Evolutionary conservation across 2,888 invertebrate genomes (phyloP).

Genomic region (Macroteleia sp.): DNA sequence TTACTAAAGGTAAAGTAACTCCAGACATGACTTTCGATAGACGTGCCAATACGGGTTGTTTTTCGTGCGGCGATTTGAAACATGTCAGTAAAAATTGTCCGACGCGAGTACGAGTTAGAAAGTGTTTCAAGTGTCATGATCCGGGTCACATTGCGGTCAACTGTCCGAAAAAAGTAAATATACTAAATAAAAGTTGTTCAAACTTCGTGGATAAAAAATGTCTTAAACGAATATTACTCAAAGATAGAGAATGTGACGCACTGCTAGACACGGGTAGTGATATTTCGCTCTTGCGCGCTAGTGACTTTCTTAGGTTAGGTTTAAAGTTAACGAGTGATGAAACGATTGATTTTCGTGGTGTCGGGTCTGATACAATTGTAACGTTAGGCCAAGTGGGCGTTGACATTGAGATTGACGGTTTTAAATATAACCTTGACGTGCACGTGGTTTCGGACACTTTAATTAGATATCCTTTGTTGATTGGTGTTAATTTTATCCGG

Average conservation of each 20-base stretch:
- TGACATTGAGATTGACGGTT: no score
- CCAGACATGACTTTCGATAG: neutral
- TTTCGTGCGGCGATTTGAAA: neutral
- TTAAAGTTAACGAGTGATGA: neutral
- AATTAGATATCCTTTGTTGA: no score
- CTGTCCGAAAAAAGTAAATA: neutral
- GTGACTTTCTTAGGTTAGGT: constrained; percentile 6
- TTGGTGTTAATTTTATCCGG: no score
- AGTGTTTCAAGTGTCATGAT: neutral
- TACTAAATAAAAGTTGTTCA: neutral
- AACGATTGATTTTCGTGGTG: neutral
- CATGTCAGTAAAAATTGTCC: neutral
- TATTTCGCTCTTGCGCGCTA: neutral
- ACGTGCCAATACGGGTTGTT: neutral
- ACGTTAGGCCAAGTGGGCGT: neutral
- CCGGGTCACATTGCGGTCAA: neutral
- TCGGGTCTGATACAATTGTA: neutral
- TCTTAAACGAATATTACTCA: neutral
- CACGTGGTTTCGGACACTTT: no score
- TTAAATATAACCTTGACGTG: no score
- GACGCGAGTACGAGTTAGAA: neutral
- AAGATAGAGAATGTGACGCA: neutral
- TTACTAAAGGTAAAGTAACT: neutral
- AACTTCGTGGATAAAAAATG: neutral
- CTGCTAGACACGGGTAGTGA: constrained; percentile 11